Percentiles rank a stretch among this genome's conserved stretches.
Conservation (phyloP, 1,140 invertebrate genomes). For the Diuraphis noxia region DNA sequence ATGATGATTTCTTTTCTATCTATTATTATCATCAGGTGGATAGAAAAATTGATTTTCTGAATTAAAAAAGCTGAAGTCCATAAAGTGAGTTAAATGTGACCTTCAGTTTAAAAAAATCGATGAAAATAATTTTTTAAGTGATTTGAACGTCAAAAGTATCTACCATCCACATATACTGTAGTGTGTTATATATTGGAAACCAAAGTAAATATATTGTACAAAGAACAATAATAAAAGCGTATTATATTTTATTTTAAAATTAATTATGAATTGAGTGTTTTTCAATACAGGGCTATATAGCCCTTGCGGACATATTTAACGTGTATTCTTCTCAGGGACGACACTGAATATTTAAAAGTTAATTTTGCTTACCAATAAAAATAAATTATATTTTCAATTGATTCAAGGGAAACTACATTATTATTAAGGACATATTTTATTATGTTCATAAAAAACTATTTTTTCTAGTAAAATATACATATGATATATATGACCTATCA, state of each 20-base stretch:
- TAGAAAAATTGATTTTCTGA: not conserved
- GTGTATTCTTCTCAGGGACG: not conserved
- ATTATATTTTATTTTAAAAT: not conserved
- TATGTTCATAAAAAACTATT: not conserved
- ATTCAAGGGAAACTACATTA: not conserved
- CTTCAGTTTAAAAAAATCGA: not conserved
- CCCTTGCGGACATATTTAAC: not conserved
- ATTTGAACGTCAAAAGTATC: not conserved
- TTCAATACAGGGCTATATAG: not conserved
- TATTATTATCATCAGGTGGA: not conserved
- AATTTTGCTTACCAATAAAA: not conserved
- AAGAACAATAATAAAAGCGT: not conserved
- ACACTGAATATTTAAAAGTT: not conserved
- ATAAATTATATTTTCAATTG: not conserved
- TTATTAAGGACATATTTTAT: not conserved
- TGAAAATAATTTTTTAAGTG: not conserved
- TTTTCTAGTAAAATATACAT: too few species aligned
- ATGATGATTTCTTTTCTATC: not conserved
- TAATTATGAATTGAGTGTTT: not conserved
- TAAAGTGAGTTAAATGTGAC: not conserved
- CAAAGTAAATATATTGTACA: not conserved
- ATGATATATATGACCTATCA: not conserved
- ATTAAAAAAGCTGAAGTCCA: not conserved
- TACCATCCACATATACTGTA: not conserved
- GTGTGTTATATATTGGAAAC: not conserved